Conservation (phyloP, 2,797 vertebrate genomes). For the Catharus ustulatus region DNA sequence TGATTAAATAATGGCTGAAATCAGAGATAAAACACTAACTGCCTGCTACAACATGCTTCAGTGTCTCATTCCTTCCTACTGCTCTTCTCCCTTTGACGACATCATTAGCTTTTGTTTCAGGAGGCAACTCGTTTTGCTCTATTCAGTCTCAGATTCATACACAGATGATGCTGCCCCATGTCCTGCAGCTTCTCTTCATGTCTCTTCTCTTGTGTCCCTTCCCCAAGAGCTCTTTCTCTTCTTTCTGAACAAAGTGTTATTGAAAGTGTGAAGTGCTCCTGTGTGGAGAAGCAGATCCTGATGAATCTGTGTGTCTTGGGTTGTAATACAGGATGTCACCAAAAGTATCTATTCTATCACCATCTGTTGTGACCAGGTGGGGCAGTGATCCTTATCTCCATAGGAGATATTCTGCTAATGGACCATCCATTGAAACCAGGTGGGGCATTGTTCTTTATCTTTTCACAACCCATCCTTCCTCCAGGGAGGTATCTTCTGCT, state of each 20-base stretch:
- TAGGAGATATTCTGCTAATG: no score
- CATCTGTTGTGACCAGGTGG: no score
- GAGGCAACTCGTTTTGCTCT: neutral
- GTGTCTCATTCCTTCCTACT: neutral
- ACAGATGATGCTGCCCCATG: fast-evolving
- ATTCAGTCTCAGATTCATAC: neutral
- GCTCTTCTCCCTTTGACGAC: neutral
- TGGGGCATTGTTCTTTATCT: no score
- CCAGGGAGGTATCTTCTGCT: no score
- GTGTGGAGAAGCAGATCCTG: neutral
- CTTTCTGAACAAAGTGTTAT: neutral
- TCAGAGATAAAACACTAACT: neutral
- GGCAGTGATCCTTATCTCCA: no score
- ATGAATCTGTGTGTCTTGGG: neutral
- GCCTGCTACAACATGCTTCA: neutral
- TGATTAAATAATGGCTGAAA: neutral
- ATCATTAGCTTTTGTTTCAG: neutral
- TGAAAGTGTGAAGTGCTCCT: neutral
- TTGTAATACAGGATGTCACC: no score
- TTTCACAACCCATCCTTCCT: no score
- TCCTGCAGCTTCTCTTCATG: neutral
- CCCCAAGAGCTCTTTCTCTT: neutral
- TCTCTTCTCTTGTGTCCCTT: neutral
- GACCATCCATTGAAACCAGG: no score
- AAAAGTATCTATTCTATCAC: no score